Conservation (phyloP, 2,888 invertebrate species). For the Luffia ferchaultella region DNA sequence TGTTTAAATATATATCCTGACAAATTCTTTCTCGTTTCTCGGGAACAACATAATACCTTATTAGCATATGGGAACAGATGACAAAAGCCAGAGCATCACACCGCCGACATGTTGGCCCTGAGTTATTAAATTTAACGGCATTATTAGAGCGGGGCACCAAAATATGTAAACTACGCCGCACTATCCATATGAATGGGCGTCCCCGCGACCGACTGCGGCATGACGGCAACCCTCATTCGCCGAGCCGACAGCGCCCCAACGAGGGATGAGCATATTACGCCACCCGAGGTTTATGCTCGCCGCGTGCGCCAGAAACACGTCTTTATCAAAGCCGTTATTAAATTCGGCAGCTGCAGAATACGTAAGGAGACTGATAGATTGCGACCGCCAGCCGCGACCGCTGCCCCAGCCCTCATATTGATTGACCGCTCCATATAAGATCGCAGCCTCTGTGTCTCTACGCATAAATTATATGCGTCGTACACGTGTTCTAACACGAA, state of each 20-base stretch:
- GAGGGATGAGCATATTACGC: constrained; percentile 27
- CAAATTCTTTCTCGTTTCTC: too few species aligned
- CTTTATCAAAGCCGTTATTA: constrained; percentile 54
- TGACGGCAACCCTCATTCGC: constrained; percentile 42
- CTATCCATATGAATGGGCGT: constrained; percentile 44
- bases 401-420: too few species aligned
- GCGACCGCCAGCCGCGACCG: constrained; percentile 25
- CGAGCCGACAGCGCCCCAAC: constrained; percentile 36
- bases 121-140: constrained; percentile 49
- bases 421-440: too few species aligned
- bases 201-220: constrained; percentile 30
- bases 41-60: background rate
- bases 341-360: constrained; percentile 40
- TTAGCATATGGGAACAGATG: background rate
- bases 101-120: constrained; percentile 15
- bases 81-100: background rate
- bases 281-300: background rate
- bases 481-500: too few species aligned
- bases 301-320: constrained; percentile 31
- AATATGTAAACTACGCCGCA: constrained; percentile 33
- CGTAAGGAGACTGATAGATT: constrained; percentile 32
- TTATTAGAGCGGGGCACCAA: constrained; percentile 31
- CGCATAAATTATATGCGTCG: too few species aligned
- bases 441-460: too few species aligned
- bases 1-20: too few species aligned